These are phyloP conservation scores for Volucella zonaria DNA, from an alignment of 2,888 invertebrate species.

Conservation along the genomic window DNA sequence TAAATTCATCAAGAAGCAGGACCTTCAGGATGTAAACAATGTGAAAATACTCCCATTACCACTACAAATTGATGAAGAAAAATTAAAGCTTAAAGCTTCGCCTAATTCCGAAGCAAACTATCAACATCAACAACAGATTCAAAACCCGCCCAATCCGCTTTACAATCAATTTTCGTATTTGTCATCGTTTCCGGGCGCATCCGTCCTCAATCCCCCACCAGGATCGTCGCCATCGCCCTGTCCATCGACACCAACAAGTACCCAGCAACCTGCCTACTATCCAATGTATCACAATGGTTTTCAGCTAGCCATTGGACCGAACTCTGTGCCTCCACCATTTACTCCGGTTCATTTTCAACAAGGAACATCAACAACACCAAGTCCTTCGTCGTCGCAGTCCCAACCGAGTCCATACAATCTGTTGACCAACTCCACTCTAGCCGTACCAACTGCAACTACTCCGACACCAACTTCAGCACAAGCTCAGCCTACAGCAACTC, in stretches of 20 bases:
- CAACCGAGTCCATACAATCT: conserved; percentile 74
- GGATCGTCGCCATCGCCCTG: conserved; percentile 75
- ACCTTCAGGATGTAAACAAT: conserved; percentile 80
- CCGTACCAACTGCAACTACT: conserved; percentile 74
- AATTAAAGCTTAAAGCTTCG: conserved; percentile 55
- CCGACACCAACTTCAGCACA: conserved; percentile 51
- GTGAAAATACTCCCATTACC: conserved; percentile 60
- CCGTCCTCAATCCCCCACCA: conserved; percentile 74
- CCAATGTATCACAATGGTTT: conserved; percentile 83
- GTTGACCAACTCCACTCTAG: conserved; percentile 73
- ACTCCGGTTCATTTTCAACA: conserved; percentile 82
- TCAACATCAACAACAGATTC: conserved; percentile 78
- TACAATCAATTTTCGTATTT: conserved; percentile 82
- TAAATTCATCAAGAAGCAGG: conserved; percentile 81
- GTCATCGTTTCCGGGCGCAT: conserved; percentile 80
- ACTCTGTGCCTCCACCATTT: conserved; percentile 81
- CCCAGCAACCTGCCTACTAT: conserved; percentile 77
- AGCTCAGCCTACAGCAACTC: conserved; percentile 49
- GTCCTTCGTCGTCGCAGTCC: conserved; percentile 65
- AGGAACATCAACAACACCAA: conserved; percentile 68
- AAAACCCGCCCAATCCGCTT: conserved; percentile 79
- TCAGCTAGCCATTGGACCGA: conserved; percentile 81
- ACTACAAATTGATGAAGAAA: conserved; percentile 59
- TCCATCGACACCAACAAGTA: conserved; percentile 63
- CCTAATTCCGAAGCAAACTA: conserved; percentile 65